Conservation (phyloP, 2,888 invertebrate genomes). For the Lagria hirta region DNA sequence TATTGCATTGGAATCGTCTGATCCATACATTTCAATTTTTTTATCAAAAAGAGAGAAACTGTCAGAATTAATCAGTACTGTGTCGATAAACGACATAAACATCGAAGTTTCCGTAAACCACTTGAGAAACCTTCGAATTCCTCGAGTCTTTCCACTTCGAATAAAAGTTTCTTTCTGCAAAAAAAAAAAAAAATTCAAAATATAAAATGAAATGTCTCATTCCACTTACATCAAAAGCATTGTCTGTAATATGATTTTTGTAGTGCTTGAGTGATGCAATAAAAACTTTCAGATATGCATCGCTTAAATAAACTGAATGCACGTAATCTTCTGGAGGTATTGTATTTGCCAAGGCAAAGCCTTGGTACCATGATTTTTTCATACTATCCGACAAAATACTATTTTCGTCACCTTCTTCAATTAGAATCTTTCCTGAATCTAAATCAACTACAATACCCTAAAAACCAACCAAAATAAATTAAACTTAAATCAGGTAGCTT, state of each 20-base stretch:
- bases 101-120: conserved; percentile 89
- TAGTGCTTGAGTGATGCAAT: conserved; percentile 76
- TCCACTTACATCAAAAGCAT: conserved; percentile 49
- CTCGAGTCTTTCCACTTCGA: conserved; percentile 63
- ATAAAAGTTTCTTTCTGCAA: conserved; percentile 75
- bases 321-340: conserved; percentile 57
- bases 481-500: conserved; percentile 1
- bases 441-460: conserved; percentile 77
- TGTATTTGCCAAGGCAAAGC: conserved; percentile 55
- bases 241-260: conserved; percentile 59
- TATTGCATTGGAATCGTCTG: conserved; percentile 45
- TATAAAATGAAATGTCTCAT: conserved; percentile 5
- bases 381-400: conserved; percentile 72
- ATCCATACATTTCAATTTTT: conserved; percentile 49
- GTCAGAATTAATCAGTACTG: conserved; percentile 43
- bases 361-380: conserved; percentile 67
- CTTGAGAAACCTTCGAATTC: conserved; percentile 73
- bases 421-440: conserved; percentile 63
- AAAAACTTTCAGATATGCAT: conserved; percentile 77
- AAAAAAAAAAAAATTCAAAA: conserved; percentile 9
- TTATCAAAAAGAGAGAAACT: conserved; percentile 49
- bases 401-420: conserved; percentile 74
- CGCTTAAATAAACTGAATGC: conserved; percentile 73
- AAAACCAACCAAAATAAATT: conserved; percentile 10
- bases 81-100: conserved; percentile 74